phyloP scores from a whole-genome alignment of 2,113 vertebrate species.

The Lepus europaeus region DNA sequence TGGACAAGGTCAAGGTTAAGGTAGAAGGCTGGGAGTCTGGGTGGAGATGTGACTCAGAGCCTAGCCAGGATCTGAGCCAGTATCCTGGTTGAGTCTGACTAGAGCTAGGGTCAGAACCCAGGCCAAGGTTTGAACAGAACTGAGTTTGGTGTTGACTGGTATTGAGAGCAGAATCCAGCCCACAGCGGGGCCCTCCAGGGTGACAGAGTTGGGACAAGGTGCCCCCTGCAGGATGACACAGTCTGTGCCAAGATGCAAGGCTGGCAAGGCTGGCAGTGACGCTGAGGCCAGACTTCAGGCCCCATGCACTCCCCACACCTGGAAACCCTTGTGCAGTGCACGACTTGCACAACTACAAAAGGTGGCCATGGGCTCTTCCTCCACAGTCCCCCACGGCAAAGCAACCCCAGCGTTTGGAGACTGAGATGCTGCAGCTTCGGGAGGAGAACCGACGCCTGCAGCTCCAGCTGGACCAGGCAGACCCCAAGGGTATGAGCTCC shows the following conservation, averaged over 20 bases:
- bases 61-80: not conserved
- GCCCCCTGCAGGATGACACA: not conserved
- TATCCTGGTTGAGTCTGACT: not conserved
- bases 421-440: constrained; percentile 82
- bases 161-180: not conserved
- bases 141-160: not conserved
- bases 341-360: fast-evolving
- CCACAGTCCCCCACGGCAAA: constrained; percentile 47
- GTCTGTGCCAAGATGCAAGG: not conserved
- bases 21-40: not conserved
- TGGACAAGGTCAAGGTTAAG: not conserved
- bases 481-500: constrained; percentile 53
- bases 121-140: not conserved
- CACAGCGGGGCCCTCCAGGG: not conserved
- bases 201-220: not conserved
- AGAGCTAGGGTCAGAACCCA: not conserved
- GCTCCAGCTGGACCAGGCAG: constrained; percentile 82
- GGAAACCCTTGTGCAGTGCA: not conserved
- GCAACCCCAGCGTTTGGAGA: constrained; percentile 81
- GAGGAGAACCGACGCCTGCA: constrained; percentile 86
- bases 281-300: not conserved
- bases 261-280: not conserved
- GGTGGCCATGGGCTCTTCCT: not conserved
- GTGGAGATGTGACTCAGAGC: not conserved
- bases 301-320: not conserved